Base-by-base conservation (phyloP, 2,797 vertebrate species). In the Anas flavirostris region DNA sequence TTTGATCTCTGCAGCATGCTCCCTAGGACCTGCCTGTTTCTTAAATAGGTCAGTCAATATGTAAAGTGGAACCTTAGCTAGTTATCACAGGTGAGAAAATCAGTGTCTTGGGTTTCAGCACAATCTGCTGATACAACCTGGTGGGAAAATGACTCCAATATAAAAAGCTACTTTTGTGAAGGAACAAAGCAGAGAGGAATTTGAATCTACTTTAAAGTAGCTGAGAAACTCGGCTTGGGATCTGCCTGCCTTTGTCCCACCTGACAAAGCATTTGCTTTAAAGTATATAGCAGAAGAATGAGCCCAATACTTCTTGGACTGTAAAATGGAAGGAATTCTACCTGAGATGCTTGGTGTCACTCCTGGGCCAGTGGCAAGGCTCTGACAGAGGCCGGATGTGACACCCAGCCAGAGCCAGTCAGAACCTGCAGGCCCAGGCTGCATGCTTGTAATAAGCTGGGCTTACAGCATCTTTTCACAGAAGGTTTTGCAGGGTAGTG, bases 41-140 rank as follows among this genome's bases (percentile, higher is more conserved):
- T 68, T 96, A 97, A 97, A 86, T 97, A 94, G 97, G 97, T 93
- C 97, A 96, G 97, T 96, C 87, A 43, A 94, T 91, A 94, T 63
- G 95, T 85, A 79, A 91, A 83, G 37, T 29, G 29, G 90, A 52
- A 43, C 81, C 43, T 55, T 70, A 94, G 83, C 82, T 90, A 52
- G 70, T 88, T 96, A 81, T 75, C 53, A 0, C 60, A 41, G 16
- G 83, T 9, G 7, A 79, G 93, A 94, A 93, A 86, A 92, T 86
- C 8, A 0, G n/a, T 69, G 72, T 59, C 93, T 94, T 87, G 81
- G 62, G 60, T 94, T 93, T 96, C 94, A 90, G 88, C 37, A 74
- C 31, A 43, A 53, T 55, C 81, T 86, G 43, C 91, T 93, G 53
- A 82, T 91, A 86, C 66, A 89, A 4, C 90, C 84, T 79, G 80